A percentile compares a stretch with the other conserved stretches of the same genome.
These are phyloP conservation scores for Axea sp. DNA, from an alignment of 2,888 invertebrate genomes.

Conservation along the genomic window DNA sequence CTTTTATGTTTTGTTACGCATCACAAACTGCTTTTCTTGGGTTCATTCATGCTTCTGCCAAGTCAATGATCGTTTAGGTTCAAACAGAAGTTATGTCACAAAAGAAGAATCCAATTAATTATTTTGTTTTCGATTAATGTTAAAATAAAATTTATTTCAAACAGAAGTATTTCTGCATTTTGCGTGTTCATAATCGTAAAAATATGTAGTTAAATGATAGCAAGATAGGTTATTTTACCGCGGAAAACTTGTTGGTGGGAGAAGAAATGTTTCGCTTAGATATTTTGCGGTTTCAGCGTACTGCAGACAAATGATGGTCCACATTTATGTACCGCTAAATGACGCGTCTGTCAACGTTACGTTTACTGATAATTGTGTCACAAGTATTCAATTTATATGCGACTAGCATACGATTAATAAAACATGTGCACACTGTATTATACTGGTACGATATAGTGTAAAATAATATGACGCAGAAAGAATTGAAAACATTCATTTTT, in stretches of 20 bases:
- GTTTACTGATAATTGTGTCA: conserved; percentile 8
- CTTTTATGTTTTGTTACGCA: conserved; percentile 52
- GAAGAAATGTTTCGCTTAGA: conserved; percentile 21
- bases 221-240: conserved; percentile 10
- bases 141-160: too few species aligned
- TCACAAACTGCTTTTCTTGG: conserved; percentile 31
- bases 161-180: too few species aligned
- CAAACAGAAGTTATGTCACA: conserved; percentile 15
- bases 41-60: conserved; percentile 44
- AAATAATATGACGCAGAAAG: too few species aligned
- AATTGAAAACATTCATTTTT: too few species aligned
- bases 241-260: conserved; percentile 12
- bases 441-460: too few species aligned
- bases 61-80: conserved; percentile 34
- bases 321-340: conserved; percentile 26
- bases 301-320: conserved; percentile 23
- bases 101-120: too few species aligned
- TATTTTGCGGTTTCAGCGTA: conserved; percentile 27
- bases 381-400: conserved; percentile 6
- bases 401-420: too few species aligned
- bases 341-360: conserved; percentile 24
- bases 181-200: too few species aligned
- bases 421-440: too few species aligned
- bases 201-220: too few species aligned
- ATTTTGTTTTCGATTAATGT: too few species aligned